Evolutionary conservation across 2,888 invertebrate species (phyloP), one percentile per base, ranked within the genome.

Genomic region (Nyleta sp.): DNA sequence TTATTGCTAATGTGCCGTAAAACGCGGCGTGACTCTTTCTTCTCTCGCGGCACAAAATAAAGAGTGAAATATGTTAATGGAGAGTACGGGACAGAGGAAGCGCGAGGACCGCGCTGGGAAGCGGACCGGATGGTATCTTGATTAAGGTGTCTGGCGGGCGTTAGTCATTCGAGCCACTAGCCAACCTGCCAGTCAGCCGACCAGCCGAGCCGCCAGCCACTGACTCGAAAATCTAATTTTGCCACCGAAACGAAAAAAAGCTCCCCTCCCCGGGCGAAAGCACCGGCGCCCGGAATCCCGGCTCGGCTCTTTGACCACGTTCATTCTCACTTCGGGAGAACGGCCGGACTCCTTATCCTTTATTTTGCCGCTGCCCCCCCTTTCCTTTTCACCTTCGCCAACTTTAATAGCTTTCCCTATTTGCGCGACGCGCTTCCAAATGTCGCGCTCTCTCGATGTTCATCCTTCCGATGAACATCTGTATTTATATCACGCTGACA

Each of bases 31-130:
- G 81, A 83, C 80, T 81, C 72, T 65, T 72, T 62, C 52, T 77
- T 72, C 60, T 72, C 53, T 67, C 78, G 79, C 75, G 73, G 82
- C 78, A 81, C 82, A 83, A 87, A 86, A 87, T 87, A 86, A 86
- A 85, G 83, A 85, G 83, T 87, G 85, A 86, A 87, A 87, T 87
- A 87, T 87, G 87, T 87, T 87, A 87, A 87, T 87, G 87, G 87
- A 85, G 85, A 68, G 60, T 15, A 18, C 64, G 38, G 52, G 62
- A 31, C 44, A 42, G 55, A 64, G 70, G 73, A 68, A 64, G 78
- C 74, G 62, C 73, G 74, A 46, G 65, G 71, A 50, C 67, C 35
- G 65, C 73, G 65, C 55, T 73, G 74, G 70, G 70, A 62, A 73
- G 59, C 65, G 77, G 68, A 80, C 73, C 81, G 84, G 85, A 85